These are phyloP conservation scores for Todiramphus chloris DNA, from an alignment of 2,113 vertebrate species.

Conservation along the genomic window DNA sequence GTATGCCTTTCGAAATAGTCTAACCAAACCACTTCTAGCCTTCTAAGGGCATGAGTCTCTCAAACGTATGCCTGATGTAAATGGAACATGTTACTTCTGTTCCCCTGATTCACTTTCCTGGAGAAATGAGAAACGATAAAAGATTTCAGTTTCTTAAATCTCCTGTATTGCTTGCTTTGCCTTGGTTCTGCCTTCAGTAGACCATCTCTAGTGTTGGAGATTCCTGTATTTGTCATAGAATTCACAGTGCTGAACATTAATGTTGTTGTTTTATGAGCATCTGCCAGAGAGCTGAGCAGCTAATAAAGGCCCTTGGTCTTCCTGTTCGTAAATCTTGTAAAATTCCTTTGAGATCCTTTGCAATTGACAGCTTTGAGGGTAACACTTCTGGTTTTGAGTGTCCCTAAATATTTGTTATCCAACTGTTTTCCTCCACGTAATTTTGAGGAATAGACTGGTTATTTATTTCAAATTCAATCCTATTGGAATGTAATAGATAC, in stretches of 20 bases:
- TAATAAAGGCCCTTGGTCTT: neutral
- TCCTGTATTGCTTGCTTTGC: neutral
- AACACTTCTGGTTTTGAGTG: neutral
- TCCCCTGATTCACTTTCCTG: neutral
- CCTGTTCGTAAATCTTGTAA: neutral
- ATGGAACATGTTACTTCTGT: neutral
- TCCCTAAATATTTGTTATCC: neutral
- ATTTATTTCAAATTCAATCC: neutral
- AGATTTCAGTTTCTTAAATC: neutral
- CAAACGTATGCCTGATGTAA: neutral
- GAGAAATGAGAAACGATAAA: neutral
- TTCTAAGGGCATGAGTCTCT: neutral
- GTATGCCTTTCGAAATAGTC: constrained; percentile 37
- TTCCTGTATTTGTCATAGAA: neutral
- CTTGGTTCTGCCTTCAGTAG: neutral
- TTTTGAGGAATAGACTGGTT: neutral
- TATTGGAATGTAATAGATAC: neutral
- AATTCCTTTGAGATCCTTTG: neutral
- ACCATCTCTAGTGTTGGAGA: neutral
- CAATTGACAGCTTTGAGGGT: neutral
- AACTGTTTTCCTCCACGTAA: neutral
- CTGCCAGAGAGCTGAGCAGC: neutral
- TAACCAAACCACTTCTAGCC: constrained; percentile 15
- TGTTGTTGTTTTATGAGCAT: neutral
- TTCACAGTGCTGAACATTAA: neutral